phyloP scores from a whole-genome alignment of 2,888 invertebrate genomes.

The Melieria omissa region DNA sequence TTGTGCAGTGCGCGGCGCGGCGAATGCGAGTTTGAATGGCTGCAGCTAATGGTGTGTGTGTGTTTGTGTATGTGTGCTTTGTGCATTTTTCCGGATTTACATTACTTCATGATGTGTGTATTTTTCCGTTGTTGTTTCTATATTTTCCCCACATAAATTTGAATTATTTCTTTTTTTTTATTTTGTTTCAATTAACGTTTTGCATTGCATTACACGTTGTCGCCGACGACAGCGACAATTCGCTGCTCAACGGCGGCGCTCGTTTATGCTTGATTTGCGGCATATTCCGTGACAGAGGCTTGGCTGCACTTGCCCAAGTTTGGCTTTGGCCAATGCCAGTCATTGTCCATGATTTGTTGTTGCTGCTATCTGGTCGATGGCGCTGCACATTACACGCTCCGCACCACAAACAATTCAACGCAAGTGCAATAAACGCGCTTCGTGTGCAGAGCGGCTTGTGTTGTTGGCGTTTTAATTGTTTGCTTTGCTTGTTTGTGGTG shows the following conservation, averaged over 20 bases:
- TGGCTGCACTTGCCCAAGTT: too few species aligned
- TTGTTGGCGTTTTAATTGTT: too few species aligned
- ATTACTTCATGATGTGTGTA: too few species aligned
- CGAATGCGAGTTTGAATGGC: not conserved
- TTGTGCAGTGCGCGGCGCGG: not conserved
- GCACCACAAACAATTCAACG: too few species aligned
- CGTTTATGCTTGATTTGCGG: not conserved
- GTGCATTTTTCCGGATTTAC: slow-evolving; percentile 5
- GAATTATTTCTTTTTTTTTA: not conserved
- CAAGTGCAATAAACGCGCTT: too few species aligned
- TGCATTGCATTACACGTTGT: not conserved
- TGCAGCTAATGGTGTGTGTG: slow-evolving; percentile 4
- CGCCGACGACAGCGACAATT: not conserved
- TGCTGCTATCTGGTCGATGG: too few species aligned
- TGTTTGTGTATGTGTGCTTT: not conserved
- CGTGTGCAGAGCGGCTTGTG: too few species aligned
- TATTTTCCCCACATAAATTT: too few species aligned
- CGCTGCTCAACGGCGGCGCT: too few species aligned
- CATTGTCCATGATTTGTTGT: slow-evolving; percentile 12
- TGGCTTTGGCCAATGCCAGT: slow-evolving; percentile 14
- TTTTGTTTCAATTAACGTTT: not conserved
- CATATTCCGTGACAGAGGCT: not conserved
- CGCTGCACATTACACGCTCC: too few species aligned
- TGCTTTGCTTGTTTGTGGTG: too few species aligned
- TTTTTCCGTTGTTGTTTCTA: too few species aligned